Evolutionary conservation across 2,797 vertebrate genomes (phyloP), one percentile per base, ranked within the genome.

Genomic region (Mormyrops attenuatus): DNA sequence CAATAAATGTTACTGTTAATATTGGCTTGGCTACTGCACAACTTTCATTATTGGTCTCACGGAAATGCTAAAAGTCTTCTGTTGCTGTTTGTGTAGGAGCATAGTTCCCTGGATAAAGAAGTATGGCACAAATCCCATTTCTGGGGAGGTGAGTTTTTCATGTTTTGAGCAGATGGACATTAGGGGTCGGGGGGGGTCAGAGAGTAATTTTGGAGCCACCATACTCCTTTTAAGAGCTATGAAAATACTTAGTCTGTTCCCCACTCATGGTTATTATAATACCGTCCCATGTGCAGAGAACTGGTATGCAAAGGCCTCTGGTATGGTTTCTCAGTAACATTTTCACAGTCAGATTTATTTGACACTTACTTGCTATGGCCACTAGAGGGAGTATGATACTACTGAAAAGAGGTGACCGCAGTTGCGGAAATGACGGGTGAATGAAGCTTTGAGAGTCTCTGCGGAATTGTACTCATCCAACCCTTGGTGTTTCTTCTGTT

Each of bases 41-140:
- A 50, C n/a, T 85, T 85, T 49, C 13, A 26, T 50, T 41, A 4
- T 49, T 11, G 49, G 11, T 38, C 30, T 52, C 52, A 20, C 7
- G 66, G 55, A 22, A 49, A 77, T 52, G 8, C 17, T 88, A 41
- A 63, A 87, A 20, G 86, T 13, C 55, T 30, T 7, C n/a, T 38
- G 57, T 91, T 20, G 30, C 66, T 73, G 89, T 13, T 88, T 80
- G 90, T 93, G 85, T 90, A 99, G 98, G 95, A 99, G 97, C 94
- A 99, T 99, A 26, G 93, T 99, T 89, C 98, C 98, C 0, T 99
- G 99, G 99, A 97, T 99, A 93, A 99, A 99, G 96, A 99, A 96
- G 92, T 99, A 95, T 0, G 97, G 98, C 5, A 99, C 98, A 3
- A 97, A 99, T 90, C 99, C 99, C 0, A 97, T 95, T 94, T 96